Percentiles rank a stretch among this genome's conserved stretches.
These are phyloP conservation scores for Zaprionus inermis DNA, from an alignment of 1,140 invertebrate species.

Conservation along the genomic window DNA sequence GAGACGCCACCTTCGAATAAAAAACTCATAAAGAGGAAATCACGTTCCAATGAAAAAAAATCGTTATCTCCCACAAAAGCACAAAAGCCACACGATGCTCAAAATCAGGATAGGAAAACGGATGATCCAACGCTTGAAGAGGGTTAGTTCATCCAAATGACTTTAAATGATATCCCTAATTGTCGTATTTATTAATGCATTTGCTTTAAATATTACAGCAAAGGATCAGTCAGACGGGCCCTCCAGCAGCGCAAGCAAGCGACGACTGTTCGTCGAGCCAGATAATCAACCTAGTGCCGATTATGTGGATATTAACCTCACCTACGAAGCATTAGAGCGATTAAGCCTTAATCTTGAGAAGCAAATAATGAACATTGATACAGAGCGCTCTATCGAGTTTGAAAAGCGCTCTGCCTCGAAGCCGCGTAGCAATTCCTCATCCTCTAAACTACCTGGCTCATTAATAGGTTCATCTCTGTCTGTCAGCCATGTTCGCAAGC, in stretches of 20 bases:
- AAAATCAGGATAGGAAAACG: constrained; percentile 50
- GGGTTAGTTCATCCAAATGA: constrained; percentile 64
- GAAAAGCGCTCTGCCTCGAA: constrained; percentile 65
- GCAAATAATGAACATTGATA: constrained; percentile 61
- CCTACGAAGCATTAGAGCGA: constrained; percentile 54
- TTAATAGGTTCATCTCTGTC: neutral
- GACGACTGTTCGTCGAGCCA: neutral
- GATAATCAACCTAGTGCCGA: constrained; percentile 6
- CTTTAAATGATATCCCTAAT: neutral
- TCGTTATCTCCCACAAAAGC: constrained; percentile 10
- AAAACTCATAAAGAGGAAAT: constrained; percentile 49
- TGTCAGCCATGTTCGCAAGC: constrained; percentile 56
- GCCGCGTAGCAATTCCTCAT: constrained; percentile 46
- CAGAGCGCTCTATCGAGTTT: constrained; percentile 58
- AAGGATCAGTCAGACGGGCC: constrained; percentile 25
- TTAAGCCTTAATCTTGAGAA: constrained; percentile 56
- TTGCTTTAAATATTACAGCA: constrained; percentile 58
- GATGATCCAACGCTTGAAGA: constrained; percentile 30
- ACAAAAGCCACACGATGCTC: neutral
- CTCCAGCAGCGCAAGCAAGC: constrained; percentile 5
- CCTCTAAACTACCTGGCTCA: constrained; percentile 25
- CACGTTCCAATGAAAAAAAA: constrained; percentile 60
- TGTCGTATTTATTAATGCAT: constrained; percentile 56
- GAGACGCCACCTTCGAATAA: constrained; percentile 62
- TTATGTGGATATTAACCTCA: constrained; percentile 46